A percentile compares a stretch with the other conserved stretches of the same genome.
Evolutionary conservation across 1,140 invertebrate genomes (phyloP).

Genomic region (Hesperophylax magnus): DNA sequence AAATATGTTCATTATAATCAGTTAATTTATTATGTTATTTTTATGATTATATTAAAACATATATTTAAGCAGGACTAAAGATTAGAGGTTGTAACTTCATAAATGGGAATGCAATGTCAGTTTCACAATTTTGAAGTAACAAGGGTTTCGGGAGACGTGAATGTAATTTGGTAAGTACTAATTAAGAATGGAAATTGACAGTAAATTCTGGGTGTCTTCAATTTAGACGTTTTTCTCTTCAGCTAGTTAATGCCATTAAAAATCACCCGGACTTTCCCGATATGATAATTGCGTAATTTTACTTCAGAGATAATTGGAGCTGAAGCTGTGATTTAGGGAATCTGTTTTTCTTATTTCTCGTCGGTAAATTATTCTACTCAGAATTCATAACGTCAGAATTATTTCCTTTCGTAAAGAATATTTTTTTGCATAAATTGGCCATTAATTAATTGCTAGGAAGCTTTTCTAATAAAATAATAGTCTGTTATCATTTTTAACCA

Average conservation of each 20-base stretch:
- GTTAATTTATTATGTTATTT: no score
- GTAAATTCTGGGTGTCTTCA: slow-evolving; percentile 37
- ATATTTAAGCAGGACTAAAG: no score
- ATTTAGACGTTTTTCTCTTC: slow-evolving; percentile 33
- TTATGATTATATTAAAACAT: no score
- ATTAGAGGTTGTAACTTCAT: no score
- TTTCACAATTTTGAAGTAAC: slow-evolving; percentile 11
- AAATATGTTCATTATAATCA: no score
- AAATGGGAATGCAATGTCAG: slow-evolving; percentile 8
- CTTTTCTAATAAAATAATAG: no score
- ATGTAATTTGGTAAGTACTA: slow-evolving; percentile 53
- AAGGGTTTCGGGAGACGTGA: slow-evolving; percentile 37
- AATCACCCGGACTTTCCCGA: slow-evolving; percentile 33
- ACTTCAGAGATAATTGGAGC: slow-evolving; percentile 30
- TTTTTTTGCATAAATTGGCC: not conserved
- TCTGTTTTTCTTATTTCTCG: slow-evolving; percentile 20
- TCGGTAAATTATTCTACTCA: not conserved
- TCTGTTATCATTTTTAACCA: no score
- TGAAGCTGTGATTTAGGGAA: slow-evolving; percentile 4
- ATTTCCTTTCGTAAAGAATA: not conserved
- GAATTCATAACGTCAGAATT: not conserved
- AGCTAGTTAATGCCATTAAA: slow-evolving; percentile 31
- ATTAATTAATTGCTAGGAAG: not conserved
- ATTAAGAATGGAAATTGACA: slow-evolving; percentile 55
- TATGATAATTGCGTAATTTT: slow-evolving; percentile 41